Base-by-base conservation (phyloP, 2,888 invertebrate species). In the Lacanobia wlatinum region DNA sequence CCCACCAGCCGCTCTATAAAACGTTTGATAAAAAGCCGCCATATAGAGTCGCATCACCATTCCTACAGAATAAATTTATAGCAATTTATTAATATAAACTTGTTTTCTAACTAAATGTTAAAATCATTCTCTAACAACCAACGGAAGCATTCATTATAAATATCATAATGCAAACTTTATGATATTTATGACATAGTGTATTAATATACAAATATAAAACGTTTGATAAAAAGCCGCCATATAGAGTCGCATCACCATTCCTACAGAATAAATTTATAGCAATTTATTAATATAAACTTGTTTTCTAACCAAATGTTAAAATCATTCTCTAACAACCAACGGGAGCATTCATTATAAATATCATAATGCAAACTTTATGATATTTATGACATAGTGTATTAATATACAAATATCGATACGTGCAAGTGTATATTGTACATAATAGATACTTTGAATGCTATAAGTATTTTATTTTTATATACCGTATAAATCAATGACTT, bases 111-210 rank as follows among this genome's bases (percentile, higher is more conserved):
- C 28, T 28, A 2, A 28, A 28, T 21, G 23, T 1, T 12, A 53
- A 53, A 53, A 53, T 53, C 53, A 53, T 53, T 23, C 23, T 53
- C 53, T 53, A 53, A 53, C 12, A 23, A 53, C 23, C 53, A 53
- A 53, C 53, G 23, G 53, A 23, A 1, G 52, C 52, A 12, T 52
- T 52, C 21, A 52, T 12, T 52, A 52, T 52, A 52, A 21, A 53
- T 53, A 53, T 53, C 53, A 53, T 53, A 53, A 53, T 23, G 53
- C 53, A 53, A 12, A 53, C 21, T 23, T 53, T 23, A 23, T 53
- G 53, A 23, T 53, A 53, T 53, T 40, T 40, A 38, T 38, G 10
- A 40, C 9, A 40, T 40, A 28, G 28, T 28, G 28, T 28, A 28
- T 28, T 28, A 2, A 28, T 28, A 28, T 28, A 28, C 28, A 28